These are phyloP conservation scores for Kryptolebias ocellatus DNA, from an alignment of 2,797 vertebrate species.

Conservation along the genomic window DNA sequence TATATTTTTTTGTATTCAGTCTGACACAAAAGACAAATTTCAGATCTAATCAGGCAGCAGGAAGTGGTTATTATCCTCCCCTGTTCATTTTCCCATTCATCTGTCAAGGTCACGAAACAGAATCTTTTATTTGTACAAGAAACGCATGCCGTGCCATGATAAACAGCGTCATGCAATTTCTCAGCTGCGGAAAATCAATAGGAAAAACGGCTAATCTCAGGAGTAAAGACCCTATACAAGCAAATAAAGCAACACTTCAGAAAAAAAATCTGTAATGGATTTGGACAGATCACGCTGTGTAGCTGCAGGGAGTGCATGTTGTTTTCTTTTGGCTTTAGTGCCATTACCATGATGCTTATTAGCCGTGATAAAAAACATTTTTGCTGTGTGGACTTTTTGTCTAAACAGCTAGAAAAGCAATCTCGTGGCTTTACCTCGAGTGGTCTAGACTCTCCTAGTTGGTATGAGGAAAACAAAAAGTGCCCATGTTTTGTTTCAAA, in stretches of 20 bases:
- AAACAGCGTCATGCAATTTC: slow-evolving; percentile 14
- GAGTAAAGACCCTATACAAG: slow-evolving; percentile 9
- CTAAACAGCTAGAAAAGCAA: slow-evolving; percentile 38
- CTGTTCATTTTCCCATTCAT: slow-evolving; percentile 26
- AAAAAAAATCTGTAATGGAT: background rate
- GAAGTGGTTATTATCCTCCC: slow-evolving; percentile 23
- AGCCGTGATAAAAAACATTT: slow-evolving; percentile 28
- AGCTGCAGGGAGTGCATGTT: slow-evolving; percentile 28
- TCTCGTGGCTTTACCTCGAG: slow-evolving; percentile 40
- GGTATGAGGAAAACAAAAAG: slow-evolving; percentile 39
- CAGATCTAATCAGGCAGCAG: slow-evolving; percentile 27
- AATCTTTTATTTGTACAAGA: slow-evolving; percentile 23
- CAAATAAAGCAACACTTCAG: slow-evolving; percentile 28
- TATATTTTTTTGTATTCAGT: slow-evolving; percentile 2
- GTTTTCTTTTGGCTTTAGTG: slow-evolving; percentile 21
- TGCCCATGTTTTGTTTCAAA: slow-evolving; percentile 41
- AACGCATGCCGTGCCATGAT: slow-evolving; percentile 12
- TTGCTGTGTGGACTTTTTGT: slow-evolving; percentile 35
- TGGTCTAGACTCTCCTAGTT: slow-evolving; percentile 46
- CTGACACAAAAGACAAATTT: slow-evolving; percentile 7
- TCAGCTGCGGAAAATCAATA: slow-evolving; percentile 16
- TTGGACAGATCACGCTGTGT: slow-evolving; percentile 16
- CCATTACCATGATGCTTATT: slow-evolving; percentile 23
- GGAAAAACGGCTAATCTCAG: slow-evolving; percentile 12
- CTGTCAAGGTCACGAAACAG: slow-evolving; percentile 5